Conservation (phyloP, 1,140 invertebrate species). For the Atta cephalotes region DNA sequence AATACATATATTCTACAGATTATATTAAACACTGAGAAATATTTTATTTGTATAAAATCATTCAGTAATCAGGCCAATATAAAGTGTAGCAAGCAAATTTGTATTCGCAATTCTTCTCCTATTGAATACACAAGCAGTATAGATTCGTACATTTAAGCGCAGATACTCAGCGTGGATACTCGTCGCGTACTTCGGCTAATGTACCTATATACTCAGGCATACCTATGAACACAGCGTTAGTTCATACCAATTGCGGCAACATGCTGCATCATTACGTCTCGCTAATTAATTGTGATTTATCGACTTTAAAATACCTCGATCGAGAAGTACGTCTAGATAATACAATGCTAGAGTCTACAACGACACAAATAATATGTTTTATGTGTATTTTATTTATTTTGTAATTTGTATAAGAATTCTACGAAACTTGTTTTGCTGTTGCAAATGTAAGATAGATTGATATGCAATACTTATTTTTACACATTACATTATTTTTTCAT, state of each 20-base stretch:
- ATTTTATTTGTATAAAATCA: not conserved
- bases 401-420: not conserved
- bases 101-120: constrained; percentile 72
- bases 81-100: constrained; percentile 65
- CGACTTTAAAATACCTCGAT: constrained; percentile 81
- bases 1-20: not conserved
- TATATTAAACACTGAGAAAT: not conserved
- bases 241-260: constrained; percentile 84
- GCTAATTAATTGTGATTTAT: constrained; percentile 87
- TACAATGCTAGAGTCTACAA: constrained; percentile 63
- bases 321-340: constrained; percentile 67
- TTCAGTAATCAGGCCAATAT: not conserved
- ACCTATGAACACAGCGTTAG: constrained; percentile 72
- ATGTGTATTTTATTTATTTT: not conserved
- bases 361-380: constrained; percentile 35
- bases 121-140: constrained; percentile 65
- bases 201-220: constrained; percentile 15
- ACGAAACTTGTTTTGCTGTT: not conserved
- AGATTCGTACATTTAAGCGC: constrained; percentile 67
- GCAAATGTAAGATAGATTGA: not conserved
- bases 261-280: constrained; percentile 85
- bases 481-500: not conserved
- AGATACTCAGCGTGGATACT: constrained; percentile 45
- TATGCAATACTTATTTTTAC: not conserved
- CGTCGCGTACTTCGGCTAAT: constrained; percentile 9